These are phyloP conservation scores for Gorsachius goisagi DNA, from an alignment of 2,113 vertebrate genomes.

Conservation along the genomic window DNA sequence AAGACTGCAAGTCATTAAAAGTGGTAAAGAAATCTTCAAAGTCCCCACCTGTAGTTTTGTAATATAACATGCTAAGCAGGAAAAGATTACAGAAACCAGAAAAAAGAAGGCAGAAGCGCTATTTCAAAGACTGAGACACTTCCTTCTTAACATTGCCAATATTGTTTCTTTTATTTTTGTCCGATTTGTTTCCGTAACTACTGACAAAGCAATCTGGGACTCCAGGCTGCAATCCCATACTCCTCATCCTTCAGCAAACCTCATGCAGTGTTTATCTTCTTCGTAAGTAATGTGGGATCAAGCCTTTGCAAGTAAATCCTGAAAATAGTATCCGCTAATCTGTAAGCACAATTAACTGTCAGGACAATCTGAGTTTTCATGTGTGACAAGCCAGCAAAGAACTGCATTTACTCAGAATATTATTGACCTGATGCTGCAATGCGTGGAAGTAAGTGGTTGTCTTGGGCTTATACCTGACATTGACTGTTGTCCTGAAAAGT, in stretches of 20 bases:
- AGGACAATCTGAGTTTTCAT: background rate
- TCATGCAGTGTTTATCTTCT: background rate
- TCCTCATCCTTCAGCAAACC: background rate
- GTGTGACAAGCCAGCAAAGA: background rate
- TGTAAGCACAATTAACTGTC: background rate
- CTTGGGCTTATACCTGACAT: background rate
- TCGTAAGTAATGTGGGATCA: background rate
- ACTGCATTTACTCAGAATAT: background rate
- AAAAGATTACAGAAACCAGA: background rate
- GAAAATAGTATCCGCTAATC: background rate
- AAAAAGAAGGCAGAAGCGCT: background rate
- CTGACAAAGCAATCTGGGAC: background rate
- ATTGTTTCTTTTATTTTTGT: background rate
- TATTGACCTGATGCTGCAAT: background rate
- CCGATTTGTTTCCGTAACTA: conserved; percentile 20
- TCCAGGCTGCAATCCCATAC: background rate
- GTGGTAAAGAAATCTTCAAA: background rate
- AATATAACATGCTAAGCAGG: background rate
- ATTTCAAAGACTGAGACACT: background rate
- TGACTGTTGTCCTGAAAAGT: background rate
- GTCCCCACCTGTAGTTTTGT: background rate
- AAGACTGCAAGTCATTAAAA: background rate
- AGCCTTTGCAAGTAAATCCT: background rate
- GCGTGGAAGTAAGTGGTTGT: background rate
- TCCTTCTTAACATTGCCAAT: background rate